Base-by-base conservation (phyloP, 2,888 invertebrate genomes). In the Sinohyriopsis cumingii region DNA sequence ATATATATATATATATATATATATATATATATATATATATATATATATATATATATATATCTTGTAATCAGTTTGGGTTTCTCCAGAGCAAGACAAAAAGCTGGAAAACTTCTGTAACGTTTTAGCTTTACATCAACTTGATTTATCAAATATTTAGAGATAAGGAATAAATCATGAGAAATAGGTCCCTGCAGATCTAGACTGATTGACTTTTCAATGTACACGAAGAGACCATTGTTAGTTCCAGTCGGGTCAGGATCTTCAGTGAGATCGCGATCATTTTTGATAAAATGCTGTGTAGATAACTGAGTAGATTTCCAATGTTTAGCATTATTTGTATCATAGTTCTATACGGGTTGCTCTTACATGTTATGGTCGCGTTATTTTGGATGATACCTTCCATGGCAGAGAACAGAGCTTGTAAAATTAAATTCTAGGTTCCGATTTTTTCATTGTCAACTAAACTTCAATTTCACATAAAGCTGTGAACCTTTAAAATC, bases 371-470 rank as follows among this genome's bases (percentile, higher is more conserved):
- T 5, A 73, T 67, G 24, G 63, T 66, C 53, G 59, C 65, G 22
- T 70, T 73, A 65, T 71, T 68, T 61, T 74, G 71, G 33, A 74
- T 33, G 24, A 67, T 57, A 25, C 70, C 73, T 63, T 73, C 70
- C 20, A 60, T 65, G 54, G 65, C 53, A 56, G 63, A 63, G 65
- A 73, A 76, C 45, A 71, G 67, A 9, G 71, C 59, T 55, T 76
- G 73, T 61, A 73, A 65, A 69, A 76, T 65, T 54, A 76, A 55
- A 69, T 73, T 73, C 19, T 69, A 71, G 55, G 76, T 73, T 54
- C 71, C 76, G 18, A 73, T 69, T 59, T 73, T 71, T 7, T 63
- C 62, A 20, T 65, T 68, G 18, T 68, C 67, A 20, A 73, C 63
- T 20, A 19, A 53, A 28, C 59, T 74, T 71, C 20, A 71, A 53